Evolutionary conservation across 2,113 vertebrate species (phyloP).

Genomic region (Macroglossus sobrinus): DNA sequence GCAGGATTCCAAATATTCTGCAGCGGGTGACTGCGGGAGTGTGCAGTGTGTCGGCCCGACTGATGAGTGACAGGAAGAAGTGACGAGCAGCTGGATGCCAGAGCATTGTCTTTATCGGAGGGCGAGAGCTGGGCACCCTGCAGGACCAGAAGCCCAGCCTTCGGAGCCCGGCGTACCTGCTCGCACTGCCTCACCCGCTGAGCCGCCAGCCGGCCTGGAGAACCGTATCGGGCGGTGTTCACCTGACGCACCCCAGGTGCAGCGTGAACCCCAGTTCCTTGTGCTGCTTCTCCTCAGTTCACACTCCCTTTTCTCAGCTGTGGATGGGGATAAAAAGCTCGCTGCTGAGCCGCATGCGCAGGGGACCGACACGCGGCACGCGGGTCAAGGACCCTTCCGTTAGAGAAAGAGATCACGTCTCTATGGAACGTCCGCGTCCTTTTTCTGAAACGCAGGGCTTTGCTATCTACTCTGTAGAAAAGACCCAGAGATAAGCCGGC

Average conservation of each 20-base stretch:
- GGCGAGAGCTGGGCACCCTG: too few relatives aligned
- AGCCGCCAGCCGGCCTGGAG: not conserved
- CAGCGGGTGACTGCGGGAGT: not conserved
- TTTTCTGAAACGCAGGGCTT: conserved; percentile 52
- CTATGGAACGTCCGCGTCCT: conserved; percentile 42
- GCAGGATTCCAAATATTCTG: not conserved
- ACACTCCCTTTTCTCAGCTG: conserved; percentile 28
- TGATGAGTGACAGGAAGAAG: not conserved
- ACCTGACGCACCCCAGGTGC: not conserved
- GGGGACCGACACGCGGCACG: conserved; percentile 1
- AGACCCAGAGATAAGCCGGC: conserved; percentile 36
- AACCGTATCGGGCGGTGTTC: conserved; percentile 27
- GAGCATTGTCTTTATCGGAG: not conserved
- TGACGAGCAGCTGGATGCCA: not conserved
- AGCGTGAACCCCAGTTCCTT: conserved; percentile 20
- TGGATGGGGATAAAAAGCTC: conserved; percentile 28
- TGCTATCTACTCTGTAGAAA: conserved; percentile 19
- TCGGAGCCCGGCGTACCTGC: not conserved
- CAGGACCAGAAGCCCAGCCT: not conserved
- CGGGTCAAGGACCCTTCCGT: not conserved
- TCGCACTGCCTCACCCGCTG: not conserved
- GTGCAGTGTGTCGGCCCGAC: not conserved
- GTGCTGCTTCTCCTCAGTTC: conserved; percentile 26
- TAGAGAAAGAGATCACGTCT: conserved; percentile 46
- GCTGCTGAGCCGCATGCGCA: conserved; percentile 27